A percentile compares a stretch with the other conserved stretches of the same genome.
Evolutionary conservation across 2,888 invertebrate genomes (phyloP).

Genomic region (Gymnoscelis rufifasciata): DNA sequence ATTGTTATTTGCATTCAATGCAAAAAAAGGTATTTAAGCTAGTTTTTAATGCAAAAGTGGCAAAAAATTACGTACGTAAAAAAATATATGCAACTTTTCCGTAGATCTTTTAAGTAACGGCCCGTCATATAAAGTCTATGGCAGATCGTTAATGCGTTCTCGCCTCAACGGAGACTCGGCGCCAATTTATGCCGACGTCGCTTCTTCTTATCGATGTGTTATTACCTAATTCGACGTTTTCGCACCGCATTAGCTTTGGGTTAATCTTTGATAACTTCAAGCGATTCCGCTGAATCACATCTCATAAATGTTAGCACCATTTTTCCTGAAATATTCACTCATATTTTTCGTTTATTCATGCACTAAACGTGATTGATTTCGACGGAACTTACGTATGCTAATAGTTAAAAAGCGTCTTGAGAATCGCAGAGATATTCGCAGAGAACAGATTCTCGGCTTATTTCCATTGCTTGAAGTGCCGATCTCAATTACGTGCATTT

Average conservation of each 20-base stretch:
- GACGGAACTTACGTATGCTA: conserved; percentile 17
- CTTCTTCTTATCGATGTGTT: conserved; percentile 63
- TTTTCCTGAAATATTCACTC: neutral
- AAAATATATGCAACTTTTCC: no score
- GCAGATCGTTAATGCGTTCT: conserved; percentile 57
- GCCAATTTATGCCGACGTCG: conserved; percentile 60
- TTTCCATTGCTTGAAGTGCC: conserved; percentile 14
- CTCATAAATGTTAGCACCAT: conserved; percentile 8
- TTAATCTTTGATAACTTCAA: conserved; percentile 41
- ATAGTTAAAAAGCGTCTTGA: neutral
- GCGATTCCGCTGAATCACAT: conserved; percentile 19
- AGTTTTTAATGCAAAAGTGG: no score
- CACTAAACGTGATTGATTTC: conserved; percentile 14
- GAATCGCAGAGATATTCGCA: conserved; percentile 10
- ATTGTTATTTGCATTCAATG: no score
- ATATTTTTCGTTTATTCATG: neutral
- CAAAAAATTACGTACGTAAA: no score
- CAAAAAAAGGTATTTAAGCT: no score
- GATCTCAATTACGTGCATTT: conserved; percentile 18
- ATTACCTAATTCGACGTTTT: conserved; percentile 63
- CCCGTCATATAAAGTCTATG: conserved; percentile 43
- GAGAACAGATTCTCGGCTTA: conserved; percentile 5
- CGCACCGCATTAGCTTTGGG: conserved; percentile 56
- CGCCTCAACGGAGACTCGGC: conserved; percentile 60
- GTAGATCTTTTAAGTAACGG: conserved; percentile 8